Conservation (phyloP, 2,797 vertebrate genomes). For the Alcedo quadribrachys region DNA sequence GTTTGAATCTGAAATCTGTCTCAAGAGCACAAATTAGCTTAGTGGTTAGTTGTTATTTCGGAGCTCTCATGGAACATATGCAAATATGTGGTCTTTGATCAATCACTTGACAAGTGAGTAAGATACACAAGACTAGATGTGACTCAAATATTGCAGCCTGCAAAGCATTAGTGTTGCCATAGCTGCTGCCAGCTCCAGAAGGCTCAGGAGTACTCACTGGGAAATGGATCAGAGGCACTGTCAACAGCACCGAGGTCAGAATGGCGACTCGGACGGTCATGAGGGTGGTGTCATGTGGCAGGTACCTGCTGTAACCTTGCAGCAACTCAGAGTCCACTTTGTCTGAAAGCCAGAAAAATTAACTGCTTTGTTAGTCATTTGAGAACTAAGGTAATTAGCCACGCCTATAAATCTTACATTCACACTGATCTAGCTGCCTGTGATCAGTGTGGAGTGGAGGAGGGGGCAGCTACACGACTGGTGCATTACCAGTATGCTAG, state of each 20-base stretch:
- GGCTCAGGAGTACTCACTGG: constrained; percentile 84
- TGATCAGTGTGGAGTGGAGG: not conserved
- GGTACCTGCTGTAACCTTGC: constrained; percentile 81
- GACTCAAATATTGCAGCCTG: constrained; percentile 64
- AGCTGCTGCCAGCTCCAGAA: constrained; percentile 26
- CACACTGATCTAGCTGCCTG: not conserved
- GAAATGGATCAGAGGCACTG: constrained; percentile 94
- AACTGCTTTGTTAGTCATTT: not conserved
- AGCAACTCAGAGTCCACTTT: constrained; percentile 90
- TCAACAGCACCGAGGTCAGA: constrained; percentile 88
- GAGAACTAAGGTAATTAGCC: not conserved
- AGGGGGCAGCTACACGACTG: not conserved
- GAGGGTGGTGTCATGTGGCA: constrained; percentile 85
- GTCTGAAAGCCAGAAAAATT: constrained; percentile 73
- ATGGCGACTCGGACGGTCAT: constrained; percentile 87
- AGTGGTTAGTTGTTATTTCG: constrained; percentile 70
- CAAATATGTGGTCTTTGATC: constrained; percentile 75
- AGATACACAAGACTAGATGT: constrained; percentile 69
- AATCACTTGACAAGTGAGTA: constrained; percentile 76
- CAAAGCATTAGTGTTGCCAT: constrained; percentile 70
- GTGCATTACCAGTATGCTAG: not conserved
- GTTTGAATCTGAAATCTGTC: constrained; percentile 70
- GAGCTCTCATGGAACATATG: constrained; percentile 71
- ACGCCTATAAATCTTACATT: not conserved
- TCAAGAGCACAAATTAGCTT: constrained; percentile 77